Evolutionary conservation across 2,888 invertebrate genomes (phyloP).

Genomic region (Microdon myrmicae): DNA sequence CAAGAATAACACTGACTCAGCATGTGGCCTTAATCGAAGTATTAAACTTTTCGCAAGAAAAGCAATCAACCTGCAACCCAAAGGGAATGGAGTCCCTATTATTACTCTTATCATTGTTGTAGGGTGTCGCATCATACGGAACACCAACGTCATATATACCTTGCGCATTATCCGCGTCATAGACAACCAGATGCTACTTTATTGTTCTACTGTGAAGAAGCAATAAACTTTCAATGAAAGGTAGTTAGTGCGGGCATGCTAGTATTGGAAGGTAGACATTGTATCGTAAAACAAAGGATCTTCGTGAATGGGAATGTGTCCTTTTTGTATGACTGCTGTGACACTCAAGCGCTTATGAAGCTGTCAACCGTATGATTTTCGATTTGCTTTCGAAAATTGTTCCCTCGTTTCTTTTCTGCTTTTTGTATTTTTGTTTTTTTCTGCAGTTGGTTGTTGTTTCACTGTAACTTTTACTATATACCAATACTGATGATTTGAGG

Average conservation of each 20-base stretch:
- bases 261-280: no score
- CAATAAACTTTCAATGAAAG: conserved; percentile 47
- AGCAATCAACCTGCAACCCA: conserved; percentile 29
- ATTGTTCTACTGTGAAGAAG: conserved; percentile 37
- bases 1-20: conserved; percentile 40
- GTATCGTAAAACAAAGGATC: conserved; percentile 41
- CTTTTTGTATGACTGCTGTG: conserved; percentile 21
- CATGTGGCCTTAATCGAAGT: conserved; percentile 28
- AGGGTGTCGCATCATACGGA: conserved; percentile 6
- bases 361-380: conserved; percentile 2
- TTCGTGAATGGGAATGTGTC: conserved; percentile 24
- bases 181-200: conserved; percentile 35
- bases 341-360: conserved; percentile 17
- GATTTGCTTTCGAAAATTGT: no score
- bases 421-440: conserved; percentile 3
- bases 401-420: no score
- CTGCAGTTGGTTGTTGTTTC: background rate
- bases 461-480: no score
- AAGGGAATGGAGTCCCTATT: conserved; percentile 29
- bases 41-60: conserved; percentile 30
- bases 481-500: no score
- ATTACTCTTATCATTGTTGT: conserved; percentile 23
- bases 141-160: conserved; percentile 21
- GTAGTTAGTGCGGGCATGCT: conserved; percentile 45
- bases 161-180: conserved; percentile 14